phyloP scores from a whole-genome alignment of 1,140 invertebrate species.

The Chironomus tepperi region DNA sequence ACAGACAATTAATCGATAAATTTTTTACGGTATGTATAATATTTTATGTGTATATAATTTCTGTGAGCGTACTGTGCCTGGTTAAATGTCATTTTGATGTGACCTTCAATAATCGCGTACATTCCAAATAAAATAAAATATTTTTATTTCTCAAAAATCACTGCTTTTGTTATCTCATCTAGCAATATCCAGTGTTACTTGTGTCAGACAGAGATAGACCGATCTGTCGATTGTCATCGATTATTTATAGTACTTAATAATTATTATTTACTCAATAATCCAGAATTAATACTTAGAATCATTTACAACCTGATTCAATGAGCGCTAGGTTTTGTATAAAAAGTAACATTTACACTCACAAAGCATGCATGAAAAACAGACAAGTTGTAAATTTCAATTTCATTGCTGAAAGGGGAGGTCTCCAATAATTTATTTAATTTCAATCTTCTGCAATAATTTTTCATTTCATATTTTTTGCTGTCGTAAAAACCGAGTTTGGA shows the following conservation, averaged over 20 bases:
- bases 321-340: no score
- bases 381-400: neutral
- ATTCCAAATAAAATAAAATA: conserved; percentile 4
- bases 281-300: no score
- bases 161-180: neutral
- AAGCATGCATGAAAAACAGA: neutral
- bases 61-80: neutral
- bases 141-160: neutral
- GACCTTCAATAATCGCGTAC: conserved; percentile 23
- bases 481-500: no score
- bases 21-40: conserved; percentile 20
- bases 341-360: no score
- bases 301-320: no score
- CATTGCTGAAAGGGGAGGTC: neutral
- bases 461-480: no score
- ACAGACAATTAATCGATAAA: conserved; percentile 21
- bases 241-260: no score
- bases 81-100: conserved; percentile 22
- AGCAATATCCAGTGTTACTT: no score
- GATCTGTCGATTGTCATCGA: no score
- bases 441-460: neutral
- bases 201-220: no score
- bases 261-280: no score
- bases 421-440: neutral
- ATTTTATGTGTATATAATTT: conserved; percentile 10